Percentiles rank a stretch among this genome's conserved stretches.
phyloP scores from a whole-genome alignment of 1,140 invertebrate species.

The Aradophagus sp. region DNA sequence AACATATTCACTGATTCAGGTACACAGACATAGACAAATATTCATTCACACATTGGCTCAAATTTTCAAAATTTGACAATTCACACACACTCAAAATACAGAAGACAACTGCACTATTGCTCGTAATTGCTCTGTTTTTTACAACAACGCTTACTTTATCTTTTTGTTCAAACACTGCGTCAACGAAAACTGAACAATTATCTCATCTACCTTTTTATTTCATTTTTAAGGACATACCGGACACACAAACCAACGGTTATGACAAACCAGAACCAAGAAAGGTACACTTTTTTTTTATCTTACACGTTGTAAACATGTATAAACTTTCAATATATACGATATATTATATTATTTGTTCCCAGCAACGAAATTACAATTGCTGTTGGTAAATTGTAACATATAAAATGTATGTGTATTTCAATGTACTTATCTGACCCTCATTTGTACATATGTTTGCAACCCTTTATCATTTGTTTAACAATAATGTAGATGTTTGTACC shows the following conservation, averaged over 20 bases:
- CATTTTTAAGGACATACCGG: conserved; percentile 70
- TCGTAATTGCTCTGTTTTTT: no score
- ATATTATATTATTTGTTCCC: no score
- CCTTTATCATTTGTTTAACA: no score
- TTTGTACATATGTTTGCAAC: no score
- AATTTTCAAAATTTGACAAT: conserved; percentile 22
- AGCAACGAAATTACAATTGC: no score
- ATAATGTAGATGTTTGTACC: no score
- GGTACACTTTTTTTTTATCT: conserved; percentile 61
- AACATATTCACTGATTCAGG: conserved; percentile 56
- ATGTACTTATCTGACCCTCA: not conserved
- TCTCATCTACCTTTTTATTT: conserved; percentile 49
- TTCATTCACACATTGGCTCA: conserved; percentile 18
- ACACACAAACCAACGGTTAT: conserved; percentile 70
- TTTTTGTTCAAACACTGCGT: conserved; percentile 1
- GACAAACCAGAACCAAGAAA: conserved; percentile 66
- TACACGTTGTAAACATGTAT: conserved; percentile 23
- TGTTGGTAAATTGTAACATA: no score
- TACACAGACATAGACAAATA: conserved; percentile 61
- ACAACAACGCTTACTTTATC: conserved; percentile 16
- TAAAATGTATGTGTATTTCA: conserved; percentile 4
- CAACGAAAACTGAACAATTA: no score
- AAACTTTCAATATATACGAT: no score
- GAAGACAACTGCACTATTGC: conserved; percentile 14
- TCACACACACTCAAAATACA: conserved; percentile 4